Evolutionary conservation across 2,888 invertebrate genomes (phyloP), one percentile per base, ranked within the genome.

Genomic region (Agrilus cyanescens): DNA sequence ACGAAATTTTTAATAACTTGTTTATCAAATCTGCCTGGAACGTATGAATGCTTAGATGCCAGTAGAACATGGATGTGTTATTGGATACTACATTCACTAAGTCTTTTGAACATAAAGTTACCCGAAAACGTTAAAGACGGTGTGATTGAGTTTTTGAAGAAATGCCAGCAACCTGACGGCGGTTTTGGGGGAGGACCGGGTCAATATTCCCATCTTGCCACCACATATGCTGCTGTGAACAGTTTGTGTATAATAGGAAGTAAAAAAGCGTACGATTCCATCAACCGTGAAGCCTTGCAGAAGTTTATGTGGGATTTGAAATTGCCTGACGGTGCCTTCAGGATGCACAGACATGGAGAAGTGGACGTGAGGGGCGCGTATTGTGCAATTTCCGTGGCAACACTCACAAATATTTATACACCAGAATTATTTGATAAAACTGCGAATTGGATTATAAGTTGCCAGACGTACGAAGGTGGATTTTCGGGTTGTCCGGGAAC

Each of bases 381-480:
- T 62, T 97, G 97, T 74, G 97, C 97, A 14, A 70, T 91, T 32
- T 81, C 89, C 46, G 85, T 90, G 40, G 94, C 96, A 12, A 85
- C 83, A 61, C 67, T 97, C 38, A 85, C 89, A 4, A 85, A 88
- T 57, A 75, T 85, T 40, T 81, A 79, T 47, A 78, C 80, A 29
- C 77, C 80, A 33, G 75, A 80, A 46, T 68, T 98, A 47, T 90
- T 91, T 69, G 79, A 83, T 49, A 80, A 81, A 40, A 87, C 93
- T 10, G 86, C 87, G 0, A 85, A 91, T 58, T 98, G 96, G 96
- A 81, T 98, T 55, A 76, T 84, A 25, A 80, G 85, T 51, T 97
- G 97, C 70, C 97, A 98, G 68, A 94, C 95, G 0, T 98, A 96
- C 70, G 98, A 99, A 69, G 98, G 98, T 34, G 98, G 98, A 1